These are phyloP conservation scores for Neoseiulus cucumeris DNA, from an alignment of 1,140 invertebrate genomes.

Conservation along the genomic window DNA sequence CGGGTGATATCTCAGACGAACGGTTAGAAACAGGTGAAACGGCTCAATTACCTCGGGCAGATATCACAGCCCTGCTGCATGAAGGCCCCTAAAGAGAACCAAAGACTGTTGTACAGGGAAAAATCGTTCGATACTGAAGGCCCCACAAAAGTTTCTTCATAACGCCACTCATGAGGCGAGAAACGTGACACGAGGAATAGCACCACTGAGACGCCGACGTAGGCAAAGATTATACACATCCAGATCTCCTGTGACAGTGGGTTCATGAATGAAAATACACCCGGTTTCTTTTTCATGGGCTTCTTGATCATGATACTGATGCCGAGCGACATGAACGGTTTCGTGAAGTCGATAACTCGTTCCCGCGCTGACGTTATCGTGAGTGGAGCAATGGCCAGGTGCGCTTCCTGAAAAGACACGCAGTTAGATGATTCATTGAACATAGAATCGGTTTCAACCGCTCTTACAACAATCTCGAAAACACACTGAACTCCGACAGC, in stretches of 20 bases:
- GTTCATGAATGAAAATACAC: constrained; percentile 37
- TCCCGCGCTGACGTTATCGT: constrained; percentile 35
- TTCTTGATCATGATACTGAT: constrained; percentile 39
- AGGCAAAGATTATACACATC: constrained; percentile 35
- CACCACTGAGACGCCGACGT: constrained; percentile 33
- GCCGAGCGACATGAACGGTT: constrained; percentile 39
- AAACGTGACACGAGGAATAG: constrained; percentile 35
- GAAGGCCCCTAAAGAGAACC: constrained; percentile 38
- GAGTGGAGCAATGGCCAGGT: constrained; percentile 35
- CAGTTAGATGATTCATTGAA: no score
- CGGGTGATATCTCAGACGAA: neutral
- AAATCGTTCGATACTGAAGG: constrained; percentile 36
- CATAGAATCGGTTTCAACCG: no score
- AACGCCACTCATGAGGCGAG: constrained; percentile 33
- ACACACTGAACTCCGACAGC: no score
- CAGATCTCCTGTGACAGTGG: constrained; percentile 36
- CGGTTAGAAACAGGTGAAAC: constrained; percentile 11
- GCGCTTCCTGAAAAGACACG: constrained; percentile 29
- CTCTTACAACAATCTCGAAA: no score
- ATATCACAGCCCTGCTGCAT: constrained; percentile 40
- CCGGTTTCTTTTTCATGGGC: constrained; percentile 32
- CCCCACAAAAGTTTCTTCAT: constrained; percentile 26
- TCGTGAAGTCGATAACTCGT: constrained; percentile 38
- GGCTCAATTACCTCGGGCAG: constrained; percentile 30
- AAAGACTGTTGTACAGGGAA: constrained; percentile 35